Percentiles rank a stretch among this genome's conserved stretches.
These are phyloP conservation scores for Sebastes iracundus DNA, from an alignment of 2,797 vertebrate species.

Conservation along the genomic window DNA sequence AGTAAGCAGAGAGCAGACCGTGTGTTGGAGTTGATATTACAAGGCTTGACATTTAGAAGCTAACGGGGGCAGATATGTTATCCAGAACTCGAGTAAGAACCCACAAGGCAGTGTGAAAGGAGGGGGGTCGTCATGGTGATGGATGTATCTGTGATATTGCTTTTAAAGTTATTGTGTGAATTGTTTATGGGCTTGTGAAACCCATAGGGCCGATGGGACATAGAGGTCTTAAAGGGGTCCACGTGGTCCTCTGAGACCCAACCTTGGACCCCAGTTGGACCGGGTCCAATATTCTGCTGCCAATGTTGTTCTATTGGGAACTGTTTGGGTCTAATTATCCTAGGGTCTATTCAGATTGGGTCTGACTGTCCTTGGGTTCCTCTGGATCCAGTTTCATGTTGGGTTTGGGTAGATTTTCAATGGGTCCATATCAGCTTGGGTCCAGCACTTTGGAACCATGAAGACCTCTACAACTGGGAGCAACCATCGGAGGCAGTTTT, in stretches of 20 bases:
- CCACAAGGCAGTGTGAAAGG: conserved; percentile 6
- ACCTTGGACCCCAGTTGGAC: not conserved
- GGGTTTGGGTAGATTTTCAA: not conserved
- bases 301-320: not conserved
- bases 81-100: not conserved
- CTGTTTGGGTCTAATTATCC: not conserved
- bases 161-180: not conserved
- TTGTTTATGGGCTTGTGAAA: conserved; percentile 9
- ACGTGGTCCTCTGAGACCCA: not conserved
- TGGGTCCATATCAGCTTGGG: not conserved
- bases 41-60: not conserved
- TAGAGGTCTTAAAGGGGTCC: not conserved
- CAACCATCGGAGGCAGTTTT: not conserved
- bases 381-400: not conserved
- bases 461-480: not conserved
- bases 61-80: not conserved
- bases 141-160: conserved; percentile 20
- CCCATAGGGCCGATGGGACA: not conserved
- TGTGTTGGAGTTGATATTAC: not conserved
- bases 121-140: not conserved
- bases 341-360: not conserved
- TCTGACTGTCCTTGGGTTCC: not conserved
- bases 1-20: not conserved
- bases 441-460: not conserved
- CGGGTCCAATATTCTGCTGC: not conserved